Conservation (phyloP, 2,113 vertebrate genomes). For the Tetraodon nigroviridis region DNA sequence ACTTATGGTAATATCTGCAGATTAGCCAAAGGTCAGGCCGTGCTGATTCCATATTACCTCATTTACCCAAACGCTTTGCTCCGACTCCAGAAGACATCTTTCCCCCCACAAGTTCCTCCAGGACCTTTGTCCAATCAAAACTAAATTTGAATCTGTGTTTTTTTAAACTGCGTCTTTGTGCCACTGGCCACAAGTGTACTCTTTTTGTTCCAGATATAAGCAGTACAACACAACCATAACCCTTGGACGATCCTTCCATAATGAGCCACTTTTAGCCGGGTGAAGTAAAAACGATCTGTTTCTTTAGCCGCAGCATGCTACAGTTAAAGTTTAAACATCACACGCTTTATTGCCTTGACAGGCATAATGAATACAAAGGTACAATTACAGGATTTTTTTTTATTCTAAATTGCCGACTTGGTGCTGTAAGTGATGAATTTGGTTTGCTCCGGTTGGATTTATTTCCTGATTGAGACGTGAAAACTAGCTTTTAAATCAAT, state of each 20-base stretch:
- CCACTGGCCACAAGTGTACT: constrained; percentile 15
- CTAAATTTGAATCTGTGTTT: constrained; percentile 4
- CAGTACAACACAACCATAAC: constrained; percentile 13
- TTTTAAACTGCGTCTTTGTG: background rate
- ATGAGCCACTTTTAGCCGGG: constrained; percentile 26
- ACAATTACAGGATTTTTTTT: background rate
- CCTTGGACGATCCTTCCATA: constrained; percentile 6
- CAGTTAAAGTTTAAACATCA: constrained; percentile 7
- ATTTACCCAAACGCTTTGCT: constrained; percentile 3
- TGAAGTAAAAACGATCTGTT: constrained; percentile 27
- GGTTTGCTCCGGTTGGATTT: no score
- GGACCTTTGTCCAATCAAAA: constrained; percentile 25
- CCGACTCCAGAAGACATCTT: constrained; percentile 3
- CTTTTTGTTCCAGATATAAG: constrained; percentile 2
- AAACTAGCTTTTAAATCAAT: no score
- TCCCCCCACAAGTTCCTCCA: constrained; percentile 1
- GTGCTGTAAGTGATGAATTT: background rate
- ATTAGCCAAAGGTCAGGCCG: background rate
- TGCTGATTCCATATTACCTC: background rate
- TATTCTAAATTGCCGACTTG: background rate
- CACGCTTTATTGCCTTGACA: constrained; percentile 14
- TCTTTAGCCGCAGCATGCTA: constrained; percentile 6
- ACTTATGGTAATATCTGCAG: background rate
- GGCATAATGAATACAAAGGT: background rate
- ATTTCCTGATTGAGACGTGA: no score